Evolutionary conservation across 2,113 vertebrate genomes (phyloP), one percentile per base, ranked within the genome.

Genomic region (Festucalex cinctus): DNA sequence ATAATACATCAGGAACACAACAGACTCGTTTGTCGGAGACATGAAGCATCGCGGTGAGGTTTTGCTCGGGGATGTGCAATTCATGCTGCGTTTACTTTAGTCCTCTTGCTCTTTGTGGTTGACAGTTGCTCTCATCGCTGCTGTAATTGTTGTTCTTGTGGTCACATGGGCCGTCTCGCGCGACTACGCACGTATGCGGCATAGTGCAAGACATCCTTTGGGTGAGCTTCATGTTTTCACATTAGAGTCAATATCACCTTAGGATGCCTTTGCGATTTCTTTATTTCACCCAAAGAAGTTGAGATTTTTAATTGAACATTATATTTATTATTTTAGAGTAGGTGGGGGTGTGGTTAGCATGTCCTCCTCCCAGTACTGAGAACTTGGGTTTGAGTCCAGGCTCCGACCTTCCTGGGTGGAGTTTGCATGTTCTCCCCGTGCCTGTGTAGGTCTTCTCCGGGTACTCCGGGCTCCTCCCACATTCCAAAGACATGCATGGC

Each of bases 41-140:
- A 88, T 87, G 86, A 86, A 51, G 69, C 10, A 9, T 41, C 57
- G n/a, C 85, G 81, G 85, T 88, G 69, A 88, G 86, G 41, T 58
- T 78, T 66, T 28, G 14, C 43, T 69, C 2, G 14, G 2, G 3
- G 59, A 62, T 43, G 60, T 26, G 26, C 22, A 26, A 26, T 62
- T 43, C 39, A 62, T 32, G 41, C 36, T 62, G 36, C n/a, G 32
- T 7, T 53, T 20, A 63, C 57, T 32, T 35, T 48, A 2, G 57
- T 74, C 14, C 24, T 2, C 49, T 17, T 48, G 1, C 19, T 60
- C 39, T 57, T 65, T 57, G 36, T 62, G 57, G 20, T 71, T 64
- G 69, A 35, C 74, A 91, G 88, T 9, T 37, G 0, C 41, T 69
- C 22, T 69, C 17, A 53, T 19, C 37, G 9, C 43, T 35, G 64